Evolutionary conservation across 2,888 invertebrate species (phyloP), one percentile per base, ranked within the genome.

Genomic region (Machimus atricapillus): DNA sequence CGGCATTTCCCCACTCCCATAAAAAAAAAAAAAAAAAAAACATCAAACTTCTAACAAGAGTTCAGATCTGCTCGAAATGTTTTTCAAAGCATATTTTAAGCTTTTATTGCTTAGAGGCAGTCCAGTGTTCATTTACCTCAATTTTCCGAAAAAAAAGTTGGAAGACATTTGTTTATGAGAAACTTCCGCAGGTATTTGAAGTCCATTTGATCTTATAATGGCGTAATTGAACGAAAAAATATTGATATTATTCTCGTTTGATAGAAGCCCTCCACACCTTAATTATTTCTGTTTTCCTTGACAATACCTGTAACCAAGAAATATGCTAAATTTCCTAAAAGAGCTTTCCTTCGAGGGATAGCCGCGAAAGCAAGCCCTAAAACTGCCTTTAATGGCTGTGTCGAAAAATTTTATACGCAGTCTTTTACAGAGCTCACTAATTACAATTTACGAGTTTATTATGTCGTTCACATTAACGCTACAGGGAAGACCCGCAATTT

Each of bases 401-500:
- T 43, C 31, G 31, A 52, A 79, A 46, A 79, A 46, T 79, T 82
- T 58, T 37, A 82, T 82, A 82, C 34, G 37, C 23, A 19, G 43
- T 16, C 34, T 82, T 58, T 82, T 58, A 82, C 82, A 66, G 82
- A 23, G 19, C 9, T 31, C 5, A 31, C 58, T 37, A 58, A 82
- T 66, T 58, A 82, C 58, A 82, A 58, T 82, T 82, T 82, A 56
- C 82, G n/a, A 82, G 52, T 82, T 82, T 82, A 82, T 82, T 82
- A 82, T 82, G 82, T 82, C 82, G 56, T 82, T 66, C 34, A 31
- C 34, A 82, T 82, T 31, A 82, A 58, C 58, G 40, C 82, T 58
- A 23, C 23, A 66, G 56, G 58, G 23, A 31, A 82, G 19, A 27
- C 34, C 19, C 37, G 66, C 58, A 82, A 37, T 58, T 81, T 81